A percentile compares a stretch with the other conserved stretches of the same genome.
These are phyloP conservation scores for Thalassophryne amazonica DNA, from an alignment of 2,797 vertebrate species.

Conservation along the genomic window DNA sequence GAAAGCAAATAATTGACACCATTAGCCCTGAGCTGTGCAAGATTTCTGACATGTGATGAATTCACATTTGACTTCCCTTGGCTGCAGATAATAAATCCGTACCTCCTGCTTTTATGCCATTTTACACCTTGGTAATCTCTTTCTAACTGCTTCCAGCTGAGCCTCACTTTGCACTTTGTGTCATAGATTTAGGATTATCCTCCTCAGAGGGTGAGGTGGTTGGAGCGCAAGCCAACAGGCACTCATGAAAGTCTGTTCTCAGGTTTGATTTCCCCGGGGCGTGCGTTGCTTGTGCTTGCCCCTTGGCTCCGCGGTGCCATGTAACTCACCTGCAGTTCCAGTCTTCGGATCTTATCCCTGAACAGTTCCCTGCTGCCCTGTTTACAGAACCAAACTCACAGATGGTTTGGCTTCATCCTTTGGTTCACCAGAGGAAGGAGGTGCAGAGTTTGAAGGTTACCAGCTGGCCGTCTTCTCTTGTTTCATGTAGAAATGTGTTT, in stretches of 20 bases:
- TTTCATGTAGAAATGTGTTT: slow-evolving; percentile 56
- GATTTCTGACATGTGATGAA: slow-evolving; percentile 57
- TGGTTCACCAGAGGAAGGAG: slow-evolving; percentile 30
- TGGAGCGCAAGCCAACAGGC: slow-evolving; percentile 27
- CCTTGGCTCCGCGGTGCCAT: slow-evolving; percentile 21
- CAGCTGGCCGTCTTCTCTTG: slow-evolving; percentile 41
- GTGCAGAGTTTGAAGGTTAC: slow-evolving; percentile 39
- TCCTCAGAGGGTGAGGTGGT: slow-evolving; percentile 46
- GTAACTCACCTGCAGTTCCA: slow-evolving; percentile 62
- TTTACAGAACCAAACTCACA: slow-evolving; percentile 47
- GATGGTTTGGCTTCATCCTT: slow-evolving; percentile 54
- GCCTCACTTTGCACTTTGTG: slow-evolving; percentile 54
- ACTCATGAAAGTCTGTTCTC: slow-evolving; percentile 29
- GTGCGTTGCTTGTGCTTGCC: slow-evolving; percentile 25
- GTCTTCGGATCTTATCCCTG: slow-evolving; percentile 47
- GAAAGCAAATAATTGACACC: slow-evolving; percentile 71
- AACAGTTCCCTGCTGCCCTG: slow-evolving; percentile 2
- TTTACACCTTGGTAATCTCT: slow-evolving; percentile 61
- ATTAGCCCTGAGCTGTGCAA: slow-evolving; percentile 58
- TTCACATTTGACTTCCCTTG: slow-evolving; percentile 33
- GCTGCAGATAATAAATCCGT: slow-evolving; percentile 38
- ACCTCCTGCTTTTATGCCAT: slow-evolving; percentile 58
- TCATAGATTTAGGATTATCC: slow-evolving; percentile 52
- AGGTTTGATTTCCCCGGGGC: slow-evolving; percentile 30
- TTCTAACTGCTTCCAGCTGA: slow-evolving; percentile 66